phyloP scores from a whole-genome alignment of 2,888 invertebrate species.

The Galeruca laticollis region DNA sequence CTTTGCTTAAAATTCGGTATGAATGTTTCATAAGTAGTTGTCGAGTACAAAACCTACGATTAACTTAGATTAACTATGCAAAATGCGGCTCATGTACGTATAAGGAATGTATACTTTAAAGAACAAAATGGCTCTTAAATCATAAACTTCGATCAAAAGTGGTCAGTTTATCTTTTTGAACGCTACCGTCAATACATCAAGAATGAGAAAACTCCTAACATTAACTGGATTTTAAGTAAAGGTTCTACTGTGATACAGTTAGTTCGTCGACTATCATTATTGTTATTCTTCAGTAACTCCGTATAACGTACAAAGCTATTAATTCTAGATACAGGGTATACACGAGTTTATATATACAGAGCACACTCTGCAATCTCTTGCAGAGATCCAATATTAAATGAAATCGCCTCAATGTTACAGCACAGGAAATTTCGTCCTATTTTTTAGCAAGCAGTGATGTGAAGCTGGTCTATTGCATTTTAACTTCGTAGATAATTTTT shows the following conservation, averaged over 20 bases:
- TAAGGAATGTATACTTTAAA: constrained; percentile 47
- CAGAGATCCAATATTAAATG: not conserved
- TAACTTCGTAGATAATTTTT: too few relatives aligned
- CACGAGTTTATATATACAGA: not conserved
- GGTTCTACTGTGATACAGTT: constrained; percentile 40
- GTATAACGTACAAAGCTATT: constrained; percentile 23
- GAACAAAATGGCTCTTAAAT: constrained; percentile 50
- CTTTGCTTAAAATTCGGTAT: constrained; percentile 3
- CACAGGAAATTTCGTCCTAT: too few relatives aligned
- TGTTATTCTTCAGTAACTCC: constrained; percentile 35
- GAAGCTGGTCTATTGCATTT: too few relatives aligned
- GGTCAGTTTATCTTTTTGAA: constrained; percentile 35
- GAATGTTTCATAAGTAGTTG: constrained; percentile 6
- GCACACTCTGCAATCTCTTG: not conserved
- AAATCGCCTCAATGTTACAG: not conserved
- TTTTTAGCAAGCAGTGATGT: too few relatives aligned
- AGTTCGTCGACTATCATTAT: constrained; percentile 36
- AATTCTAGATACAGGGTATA: constrained; percentile 3
- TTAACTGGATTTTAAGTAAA: constrained; percentile 37
- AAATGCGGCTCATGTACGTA: constrained; percentile 23
- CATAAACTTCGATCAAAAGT: constrained; percentile 45
- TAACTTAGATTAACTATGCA: constrained; percentile 23
- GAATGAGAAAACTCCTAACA: constrained; percentile 31
- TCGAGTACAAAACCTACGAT: not conserved
- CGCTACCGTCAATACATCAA: constrained; percentile 37